These are phyloP conservation scores for Trichonephila inaurata DNA, from an alignment of 1,140 invertebrate species.

Conservation along the genomic window DNA sequence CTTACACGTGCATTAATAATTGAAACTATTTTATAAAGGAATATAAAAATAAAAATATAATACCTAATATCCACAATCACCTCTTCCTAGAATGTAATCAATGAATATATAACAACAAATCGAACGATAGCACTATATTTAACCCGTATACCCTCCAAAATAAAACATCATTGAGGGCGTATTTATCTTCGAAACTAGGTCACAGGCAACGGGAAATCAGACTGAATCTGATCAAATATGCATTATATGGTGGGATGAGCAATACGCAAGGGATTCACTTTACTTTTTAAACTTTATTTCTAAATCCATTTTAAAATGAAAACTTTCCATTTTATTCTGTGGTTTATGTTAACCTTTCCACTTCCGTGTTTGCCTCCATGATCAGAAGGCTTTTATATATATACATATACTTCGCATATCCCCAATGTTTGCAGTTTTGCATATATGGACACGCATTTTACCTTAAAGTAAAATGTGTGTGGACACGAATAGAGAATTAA, in stretches of 20 bases:
- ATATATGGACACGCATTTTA: neutral
- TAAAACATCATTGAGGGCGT: too few species aligned
- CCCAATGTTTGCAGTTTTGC: neutral
- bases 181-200: neutral
- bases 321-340: neutral
- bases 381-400: neutral
- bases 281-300: neutral
- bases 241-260: slow-evolving; percentile 18
- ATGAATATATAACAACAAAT: too few species aligned
- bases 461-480: neutral
- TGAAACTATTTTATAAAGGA: too few species aligned
- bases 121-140: too few species aligned
- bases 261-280: neutral
- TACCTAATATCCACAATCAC: too few species aligned
- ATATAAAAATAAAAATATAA: too few species aligned
- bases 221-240: slow-evolving; percentile 33
- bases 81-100: too few species aligned
- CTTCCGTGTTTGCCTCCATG: neutral
- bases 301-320: slow-evolving; percentile 19
- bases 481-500: neutral
- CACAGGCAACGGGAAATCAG: slow-evolving; percentile 6
- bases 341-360: neutral
- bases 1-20: too few species aligned
- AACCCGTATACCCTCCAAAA: too few species aligned
- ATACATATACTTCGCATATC: too few species aligned